phyloP scores from a whole-genome alignment of 2,888 invertebrate species.

The Chaitophorus viminalis region DNA sequence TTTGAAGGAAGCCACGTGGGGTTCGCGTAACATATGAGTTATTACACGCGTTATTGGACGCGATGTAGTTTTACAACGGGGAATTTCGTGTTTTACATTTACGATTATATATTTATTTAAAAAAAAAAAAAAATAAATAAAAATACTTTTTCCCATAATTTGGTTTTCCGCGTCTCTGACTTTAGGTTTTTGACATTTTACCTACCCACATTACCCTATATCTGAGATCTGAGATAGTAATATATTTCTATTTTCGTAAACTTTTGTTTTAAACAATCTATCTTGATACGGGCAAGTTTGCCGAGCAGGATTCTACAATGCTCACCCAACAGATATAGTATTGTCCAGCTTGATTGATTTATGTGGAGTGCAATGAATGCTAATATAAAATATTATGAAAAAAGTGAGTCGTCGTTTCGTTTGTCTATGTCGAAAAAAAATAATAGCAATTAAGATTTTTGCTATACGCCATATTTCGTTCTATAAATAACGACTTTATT shows the following conservation, averaged over 20 bases:
- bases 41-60: not conserved
- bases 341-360: slow-evolving; percentile 35
- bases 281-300: slow-evolving; percentile 13
- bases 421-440: not conserved
- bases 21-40: not conserved
- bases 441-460: not conserved
- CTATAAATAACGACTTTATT: not conserved
- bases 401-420: not conserved
- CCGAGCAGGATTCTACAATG: slow-evolving; percentile 7
- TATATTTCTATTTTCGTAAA: slow-evolving; percentile 41
- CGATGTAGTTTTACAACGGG: not conserved
- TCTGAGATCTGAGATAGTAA: not conserved
- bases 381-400: not conserved
- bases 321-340: slow-evolving; percentile 27
- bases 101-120: not conserved
- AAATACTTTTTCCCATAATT: not conserved
- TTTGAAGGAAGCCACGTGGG: not conserved
- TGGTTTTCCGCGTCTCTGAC: not conserved
- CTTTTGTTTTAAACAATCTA: slow-evolving; percentile 28
- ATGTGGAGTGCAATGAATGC: not conserved
- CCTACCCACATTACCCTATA: not conserved
- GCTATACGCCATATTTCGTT: not conserved
- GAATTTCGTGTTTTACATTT: not conserved
- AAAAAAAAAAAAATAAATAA: too few relatives aligned
- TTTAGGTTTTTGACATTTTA: slow-evolving; percentile 23